Conservation (phyloP, 2,797 vertebrate genomes). For the Chaunax sp. region DNA sequence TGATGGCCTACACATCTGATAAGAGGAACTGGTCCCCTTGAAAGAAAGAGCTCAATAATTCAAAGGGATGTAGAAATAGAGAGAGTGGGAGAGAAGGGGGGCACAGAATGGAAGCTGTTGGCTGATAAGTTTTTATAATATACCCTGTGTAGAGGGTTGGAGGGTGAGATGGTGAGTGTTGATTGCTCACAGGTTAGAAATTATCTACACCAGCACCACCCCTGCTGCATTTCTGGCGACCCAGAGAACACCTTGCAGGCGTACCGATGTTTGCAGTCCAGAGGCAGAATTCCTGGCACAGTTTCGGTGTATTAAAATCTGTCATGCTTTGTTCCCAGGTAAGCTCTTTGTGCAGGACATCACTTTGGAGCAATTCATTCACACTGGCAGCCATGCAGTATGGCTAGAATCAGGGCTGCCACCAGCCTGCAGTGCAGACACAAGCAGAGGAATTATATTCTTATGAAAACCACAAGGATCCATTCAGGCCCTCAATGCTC, state of each 20-base stretch:
- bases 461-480: conserved; percentile 73
- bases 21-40: conserved; percentile 71
- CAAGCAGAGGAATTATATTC: conserved; percentile 72
- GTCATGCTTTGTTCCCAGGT: conserved; percentile 71
- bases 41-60: conserved; percentile 83
- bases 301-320: conserved; percentile 53
- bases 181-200: conserved; percentile 46
- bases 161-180: conserved; percentile 17
- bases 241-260: conserved; percentile 48
- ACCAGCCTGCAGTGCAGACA: conserved; percentile 69
- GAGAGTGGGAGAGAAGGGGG: conserved; percentile 37
- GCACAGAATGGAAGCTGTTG: conserved; percentile 39
- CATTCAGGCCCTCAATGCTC: conserved; percentile 57
- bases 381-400: conserved; percentile 68
- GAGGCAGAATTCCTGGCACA: conserved; percentile 52
- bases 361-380: conserved; percentile 76
- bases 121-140: conserved; percentile 59
- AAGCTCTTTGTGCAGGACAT: conserved; percentile 75
- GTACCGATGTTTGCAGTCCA: conserved; percentile 46
- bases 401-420: conserved; percentile 73
- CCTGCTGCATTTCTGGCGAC: conserved; percentile 31
- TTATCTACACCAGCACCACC: conserved; percentile 52
- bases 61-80: conserved; percentile 63
- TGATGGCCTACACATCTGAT: conserved; percentile 80
- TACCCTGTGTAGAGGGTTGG: conserved; percentile 26